phyloP scores from a whole-genome alignment of 2,797 vertebrate species.

The Epinephelus coioides region DNA sequence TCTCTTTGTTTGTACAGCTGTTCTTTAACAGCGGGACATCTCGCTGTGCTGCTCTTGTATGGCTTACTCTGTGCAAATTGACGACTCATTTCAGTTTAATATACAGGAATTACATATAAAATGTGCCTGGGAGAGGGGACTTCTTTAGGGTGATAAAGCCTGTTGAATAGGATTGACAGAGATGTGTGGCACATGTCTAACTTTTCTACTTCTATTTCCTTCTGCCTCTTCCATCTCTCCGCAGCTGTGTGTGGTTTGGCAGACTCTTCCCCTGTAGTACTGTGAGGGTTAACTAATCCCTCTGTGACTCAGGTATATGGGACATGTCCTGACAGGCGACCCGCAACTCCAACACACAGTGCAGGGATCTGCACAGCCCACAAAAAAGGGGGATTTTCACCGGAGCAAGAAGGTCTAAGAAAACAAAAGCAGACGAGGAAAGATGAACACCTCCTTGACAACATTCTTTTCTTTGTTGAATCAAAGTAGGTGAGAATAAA shows the following conservation, averaged over 20 bases:
- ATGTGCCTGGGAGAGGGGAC: slow-evolving; percentile 51
- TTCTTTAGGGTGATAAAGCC: slow-evolving; percentile 44
- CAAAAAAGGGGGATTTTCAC: slow-evolving; percentile 79
- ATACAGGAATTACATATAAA: slow-evolving; percentile 77
- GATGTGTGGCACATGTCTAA: slow-evolving; percentile 32
- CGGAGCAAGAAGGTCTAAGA: slow-evolving; percentile 76
- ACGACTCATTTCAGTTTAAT: slow-evolving; percentile 85
- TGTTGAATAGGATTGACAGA: slow-evolving; percentile 25
- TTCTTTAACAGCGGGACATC: slow-evolving; percentile 83
- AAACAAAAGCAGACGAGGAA: slow-evolving; percentile 81
- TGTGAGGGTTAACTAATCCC: slow-evolving; percentile 82
- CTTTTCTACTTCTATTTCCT: slow-evolving; percentile 35
- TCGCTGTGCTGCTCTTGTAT: slow-evolving; percentile 78
- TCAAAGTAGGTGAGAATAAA: slow-evolving; percentile 79
- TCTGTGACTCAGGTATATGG: slow-evolving; percentile 82
- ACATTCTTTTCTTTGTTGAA: slow-evolving; percentile 82
- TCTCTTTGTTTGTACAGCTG: slow-evolving; percentile 89
- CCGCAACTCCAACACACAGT: slow-evolving; percentile 69
- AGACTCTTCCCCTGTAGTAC: slow-evolving; percentile 53
- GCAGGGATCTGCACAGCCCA: slow-evolving; percentile 64
- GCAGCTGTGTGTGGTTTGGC: slow-evolving; percentile 61
- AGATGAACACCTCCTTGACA: slow-evolving; percentile 79
- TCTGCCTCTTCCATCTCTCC: slow-evolving; percentile 19
- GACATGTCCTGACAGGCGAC: slow-evolving; percentile 85
- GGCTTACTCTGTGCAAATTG: slow-evolving; percentile 81